A percentile compares a stretch with the other conserved stretches of the same genome.
phyloP scores from a whole-genome alignment of 2,888 invertebrate genomes.

The Drosophila quasianomalipes region DNA sequence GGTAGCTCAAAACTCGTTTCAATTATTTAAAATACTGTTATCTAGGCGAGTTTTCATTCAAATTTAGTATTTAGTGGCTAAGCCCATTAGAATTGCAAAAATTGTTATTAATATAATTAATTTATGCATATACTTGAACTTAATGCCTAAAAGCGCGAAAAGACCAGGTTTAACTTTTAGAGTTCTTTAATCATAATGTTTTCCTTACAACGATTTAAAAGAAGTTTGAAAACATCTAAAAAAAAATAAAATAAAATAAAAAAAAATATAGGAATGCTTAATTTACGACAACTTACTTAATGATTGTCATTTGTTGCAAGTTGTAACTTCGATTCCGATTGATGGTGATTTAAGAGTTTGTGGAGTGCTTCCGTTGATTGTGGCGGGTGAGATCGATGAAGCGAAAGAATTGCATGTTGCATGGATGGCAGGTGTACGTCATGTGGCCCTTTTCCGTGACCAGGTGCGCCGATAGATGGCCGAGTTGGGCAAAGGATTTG shows the following conservation, averaged over 20 bases:
- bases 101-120: no score
- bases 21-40: no score
- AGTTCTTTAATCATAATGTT: background rate
- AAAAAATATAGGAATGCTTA: background rate
- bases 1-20: background rate
- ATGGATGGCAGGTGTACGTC: constrained; percentile 38
- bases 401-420: constrained; percentile 61
- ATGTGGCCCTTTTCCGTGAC: constrained; percentile 47
- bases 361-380: constrained; percentile 39
- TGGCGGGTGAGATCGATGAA: constrained; percentile 55
- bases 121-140: no score
- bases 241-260: background rate
- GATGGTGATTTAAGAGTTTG: background rate
- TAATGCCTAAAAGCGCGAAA: no score
- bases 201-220: background rate
- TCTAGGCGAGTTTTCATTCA: background rate
- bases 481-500: constrained; percentile 55
- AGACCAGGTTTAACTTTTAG: no score
- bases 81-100: background rate
- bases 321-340: background rate
- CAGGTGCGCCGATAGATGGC: constrained; percentile 56
- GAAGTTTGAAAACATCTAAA: background rate
- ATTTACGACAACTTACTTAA: background rate
- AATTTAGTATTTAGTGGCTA: no score
- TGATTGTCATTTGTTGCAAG: background rate